Base-by-base conservation (phyloP, 2,113 vertebrate genomes). In the Emydura subglobosa region DNA sequence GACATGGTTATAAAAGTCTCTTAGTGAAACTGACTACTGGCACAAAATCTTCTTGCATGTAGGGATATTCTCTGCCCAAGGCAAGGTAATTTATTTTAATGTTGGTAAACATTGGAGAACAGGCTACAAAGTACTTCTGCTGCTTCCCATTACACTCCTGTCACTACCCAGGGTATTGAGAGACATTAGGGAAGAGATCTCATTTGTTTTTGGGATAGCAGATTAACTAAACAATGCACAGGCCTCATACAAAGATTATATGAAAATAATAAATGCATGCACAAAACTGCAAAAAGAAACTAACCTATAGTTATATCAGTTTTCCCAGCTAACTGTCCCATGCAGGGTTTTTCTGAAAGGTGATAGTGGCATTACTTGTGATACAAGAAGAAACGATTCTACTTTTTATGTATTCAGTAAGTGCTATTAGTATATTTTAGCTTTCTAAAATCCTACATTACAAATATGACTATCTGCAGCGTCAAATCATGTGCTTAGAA, bases 381-480 rank as follows among this genome's bases (percentile, higher is more conserved):
- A 3, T 84, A 85, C 61, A n/a, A 27, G 19, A 5, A 68, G 50
- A 83, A 91, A 84, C 44, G 86, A 78, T 53, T 27, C n/a, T 68
- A 42, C 65, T 44, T 84, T 89, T 4, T 27, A 22, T 82, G 1
- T 2, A 1, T 53, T 94, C 24, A 9, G 22, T 79, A 88, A 83
- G 51, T 19, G 42, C 92, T 42, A 22, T 42, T 94, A 92, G 95
- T 76, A 10, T 14, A 22, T 61, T 11, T n/a, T 76, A 65, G 85
- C 31, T 90, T 93, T 61, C 79, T 53, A 3, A 80, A 82, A 65
- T 91, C 92, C 89, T 82, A 11, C 25, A 7, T 68, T 90, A 92
- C 65, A 96, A 88, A 93, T 94, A 88, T 53, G 82, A 68, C 85
- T 54, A 87, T 89, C 86, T 89, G 83, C 82, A 93, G 50, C 82